Percentiles rank a stretch among this genome's conserved stretches.
Evolutionary conservation across 1,140 invertebrate species (phyloP).

Genomic region (Littorina saxatilis): DNA sequence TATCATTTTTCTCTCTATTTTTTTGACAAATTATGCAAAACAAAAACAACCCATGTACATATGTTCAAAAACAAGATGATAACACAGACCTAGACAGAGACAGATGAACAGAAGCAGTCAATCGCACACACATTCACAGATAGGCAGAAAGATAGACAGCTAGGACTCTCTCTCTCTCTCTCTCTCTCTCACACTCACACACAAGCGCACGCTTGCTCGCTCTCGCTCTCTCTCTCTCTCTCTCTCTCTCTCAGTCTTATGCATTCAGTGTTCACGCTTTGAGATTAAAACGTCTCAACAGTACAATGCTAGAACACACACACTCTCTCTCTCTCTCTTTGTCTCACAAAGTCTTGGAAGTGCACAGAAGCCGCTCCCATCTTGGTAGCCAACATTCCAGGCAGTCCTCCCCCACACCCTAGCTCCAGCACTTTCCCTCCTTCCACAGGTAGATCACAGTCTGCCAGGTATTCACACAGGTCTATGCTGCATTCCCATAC

Average conservation of each 20-base stretch:
- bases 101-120: neutral
- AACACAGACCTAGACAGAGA: conserved; percentile 7
- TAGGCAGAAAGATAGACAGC: neutral
- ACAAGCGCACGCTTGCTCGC: conserved; percentile 4
- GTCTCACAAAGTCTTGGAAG: conserved; percentile 94
- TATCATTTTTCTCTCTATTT: no score
- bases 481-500: conserved; percentile 62
- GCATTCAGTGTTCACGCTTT: no score
- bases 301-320: conserved; percentile 16
- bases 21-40: no score
- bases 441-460: conserved; percentile 21
- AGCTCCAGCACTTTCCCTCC: conserved; percentile 75
- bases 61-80: no score
- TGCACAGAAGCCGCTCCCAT: conserved; percentile 82
- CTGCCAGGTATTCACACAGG: conserved; percentile 46
- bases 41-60: no score
- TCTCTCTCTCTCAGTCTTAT: neutral
- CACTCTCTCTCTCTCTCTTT: neutral
- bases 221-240: neutral
- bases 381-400: conserved; percentile 85
- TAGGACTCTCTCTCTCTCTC: neutral
- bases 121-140: neutral
- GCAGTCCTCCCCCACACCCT: conserved; percentile 90
- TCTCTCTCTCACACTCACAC: conserved; percentile 15
- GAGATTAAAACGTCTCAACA: no score